Conservation (phyloP, 2,113 vertebrate species). For the Mormoops blainvillei region DNA sequence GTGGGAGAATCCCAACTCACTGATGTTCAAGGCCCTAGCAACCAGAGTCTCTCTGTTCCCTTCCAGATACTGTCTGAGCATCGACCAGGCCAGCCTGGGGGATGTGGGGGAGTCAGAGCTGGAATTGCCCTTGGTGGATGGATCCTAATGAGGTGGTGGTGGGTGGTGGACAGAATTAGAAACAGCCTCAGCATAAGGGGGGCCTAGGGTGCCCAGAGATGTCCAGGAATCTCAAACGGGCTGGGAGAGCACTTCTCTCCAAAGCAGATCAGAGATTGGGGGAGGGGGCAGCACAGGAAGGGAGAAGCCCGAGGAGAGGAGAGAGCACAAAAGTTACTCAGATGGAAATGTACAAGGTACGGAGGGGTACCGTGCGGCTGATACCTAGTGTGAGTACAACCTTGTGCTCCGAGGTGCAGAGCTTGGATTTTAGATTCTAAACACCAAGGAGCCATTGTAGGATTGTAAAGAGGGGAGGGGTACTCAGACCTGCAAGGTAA, state of each 20-base stretch:
- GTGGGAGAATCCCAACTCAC: background rate
- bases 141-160: background rate
- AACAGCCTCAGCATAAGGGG: background rate
- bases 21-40: background rate
- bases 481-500: background rate
- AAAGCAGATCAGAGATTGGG: background rate
- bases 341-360: background rate
- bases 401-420: background rate
- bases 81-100: background rate
- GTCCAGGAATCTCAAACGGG: background rate
- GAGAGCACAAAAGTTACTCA: background rate
- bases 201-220: background rate
- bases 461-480: background rate
- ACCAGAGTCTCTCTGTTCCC: background rate
- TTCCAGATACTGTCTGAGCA: background rate
- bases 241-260: background rate
- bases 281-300: background rate
- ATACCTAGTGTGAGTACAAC: background rate
- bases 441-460: background rate
- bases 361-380: background rate
- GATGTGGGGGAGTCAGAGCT: background rate
- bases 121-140: background rate
- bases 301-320: background rate
- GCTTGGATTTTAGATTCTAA: background rate
- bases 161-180: background rate